Base-by-base conservation (phyloP, 2,113 vertebrate species). In the Gallinago jamesoni region DNA sequence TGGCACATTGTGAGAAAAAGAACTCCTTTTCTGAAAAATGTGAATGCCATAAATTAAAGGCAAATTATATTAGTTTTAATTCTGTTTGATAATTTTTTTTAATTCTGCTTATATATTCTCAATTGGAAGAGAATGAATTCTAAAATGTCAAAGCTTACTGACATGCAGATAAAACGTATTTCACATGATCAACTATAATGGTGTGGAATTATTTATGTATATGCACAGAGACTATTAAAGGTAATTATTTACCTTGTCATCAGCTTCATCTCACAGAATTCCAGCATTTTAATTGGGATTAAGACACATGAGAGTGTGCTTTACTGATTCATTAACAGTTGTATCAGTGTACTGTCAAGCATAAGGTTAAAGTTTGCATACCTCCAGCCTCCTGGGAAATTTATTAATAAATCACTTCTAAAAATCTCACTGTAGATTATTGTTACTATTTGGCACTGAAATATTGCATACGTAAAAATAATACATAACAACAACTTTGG, bases 271-370 rank as follows among this genome's bases (percentile, higher is more conserved):
- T 96, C 64, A 60, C 70, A 55, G 52, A 79, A 45, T 93, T 90
- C 93, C 90, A 95, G 91, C 85, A 91, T 94, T 97, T 97, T 96
- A 98, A 96, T 90, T 93, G 91, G 72, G 95, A 97, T 89, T 73
- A 90, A 92, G 87, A 93, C 75, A 93, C 93, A 95, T 87, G 69
- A 90, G 92, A 94, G 81, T 92, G 73, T 73, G 70, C 52, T 79
- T 97, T 95, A 93, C 73, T 95, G 92, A 96, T 95, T 87, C 73
- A 93, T 96, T 97, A 97, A 95, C 93, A 94, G 84, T 89, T 87
- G 31, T 56, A 90, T 94, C 30, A 70, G 57, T 94, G 56, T n/a
- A 78, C 85, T 96, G 89, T 87, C 67, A 91, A 83, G 48, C 78
- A 37, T n/a, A 97, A 97, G 84, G 35, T 85, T 93, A 91, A 96